These are phyloP conservation scores for Litoditis marina DNA, from an alignment of 2,888 invertebrate genomes.

Conservation along the genomic window DNA sequence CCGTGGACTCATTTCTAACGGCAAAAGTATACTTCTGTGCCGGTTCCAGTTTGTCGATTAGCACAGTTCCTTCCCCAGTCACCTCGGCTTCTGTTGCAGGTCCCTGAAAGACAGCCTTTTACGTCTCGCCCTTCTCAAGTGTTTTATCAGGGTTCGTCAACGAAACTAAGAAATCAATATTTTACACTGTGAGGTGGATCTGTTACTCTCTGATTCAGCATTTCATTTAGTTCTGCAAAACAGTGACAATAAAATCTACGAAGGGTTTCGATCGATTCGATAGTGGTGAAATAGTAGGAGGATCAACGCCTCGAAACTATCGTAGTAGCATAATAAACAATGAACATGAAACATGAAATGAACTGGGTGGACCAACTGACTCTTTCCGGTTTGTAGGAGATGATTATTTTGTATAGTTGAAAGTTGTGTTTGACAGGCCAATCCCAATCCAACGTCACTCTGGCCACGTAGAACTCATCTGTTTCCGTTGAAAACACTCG, in stretches of 20 bases:
- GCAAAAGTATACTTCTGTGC: conserved; percentile 49
- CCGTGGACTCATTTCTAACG: conserved; percentile 51
- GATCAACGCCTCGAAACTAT: too few relatives aligned
- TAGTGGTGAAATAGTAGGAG: too few relatives aligned
- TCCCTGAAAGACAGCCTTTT: conserved; percentile 21
- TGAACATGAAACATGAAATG: not conserved
- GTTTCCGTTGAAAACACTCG: conserved; percentile 38
- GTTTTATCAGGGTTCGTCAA: too few relatives aligned
- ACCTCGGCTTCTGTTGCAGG: conserved; percentile 31
- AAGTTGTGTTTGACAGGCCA: conserved; percentile 47
- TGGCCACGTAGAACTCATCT: conserved; percentile 56
- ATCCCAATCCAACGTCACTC: conserved; percentile 44
- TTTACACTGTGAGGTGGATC: too few relatives aligned
- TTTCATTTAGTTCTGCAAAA: too few relatives aligned
- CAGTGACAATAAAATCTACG: not conserved
- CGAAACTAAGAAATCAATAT: too few relatives aligned
- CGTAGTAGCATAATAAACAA: too few relatives aligned
- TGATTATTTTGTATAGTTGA: conserved; percentile 47
- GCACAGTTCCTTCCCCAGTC: conserved; percentile 36
- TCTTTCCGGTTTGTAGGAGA: conserved; percentile 49
- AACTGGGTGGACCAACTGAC: conserved; percentile 17
- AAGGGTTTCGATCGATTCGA: too few relatives aligned
- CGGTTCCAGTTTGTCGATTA: conserved; percentile 50
- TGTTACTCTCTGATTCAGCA: too few relatives aligned
- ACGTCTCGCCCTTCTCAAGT: too few relatives aligned